These are phyloP conservation scores for Orchesellides sinensis DNA, from an alignment of 2,888 invertebrate species.

Conservation along the genomic window DNA sequence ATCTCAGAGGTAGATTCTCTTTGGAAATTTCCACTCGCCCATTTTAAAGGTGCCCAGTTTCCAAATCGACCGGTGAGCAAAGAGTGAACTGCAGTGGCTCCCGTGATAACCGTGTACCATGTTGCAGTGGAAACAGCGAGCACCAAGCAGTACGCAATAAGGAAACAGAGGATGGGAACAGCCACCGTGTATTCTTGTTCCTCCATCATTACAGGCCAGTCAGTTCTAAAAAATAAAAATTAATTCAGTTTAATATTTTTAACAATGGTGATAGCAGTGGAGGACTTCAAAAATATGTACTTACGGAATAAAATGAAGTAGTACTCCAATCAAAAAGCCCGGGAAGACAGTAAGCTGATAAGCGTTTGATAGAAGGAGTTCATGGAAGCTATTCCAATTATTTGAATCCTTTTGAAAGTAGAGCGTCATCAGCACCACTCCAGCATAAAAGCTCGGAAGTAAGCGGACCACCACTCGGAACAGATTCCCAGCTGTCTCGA, in stretches of 20 bases:
- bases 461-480: constrained; percentile 83
- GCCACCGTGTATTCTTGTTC: constrained; percentile 45
- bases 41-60: constrained; percentile 30
- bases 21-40: constrained; percentile 2
- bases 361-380: constrained; percentile 81
- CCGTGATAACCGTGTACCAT: constrained; percentile 81
- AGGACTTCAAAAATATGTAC: background rate
- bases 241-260: background rate
- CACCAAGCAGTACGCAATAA: constrained; percentile 79
- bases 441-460: constrained; percentile 83
- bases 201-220: constrained; percentile 62
- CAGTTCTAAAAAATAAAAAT: constrained; percentile 50
- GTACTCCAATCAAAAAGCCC: constrained; percentile 77
- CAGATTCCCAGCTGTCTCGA: constrained; percentile 78
- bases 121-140: constrained; percentile 80
- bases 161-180: constrained; percentile 82
- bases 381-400: constrained; percentile 77
- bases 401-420: constrained; percentile 78
- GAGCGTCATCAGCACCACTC: constrained; percentile 82
- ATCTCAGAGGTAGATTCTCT: constrained; percentile 43
- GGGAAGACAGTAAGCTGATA: constrained; percentile 78
- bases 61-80: constrained; percentile 39
- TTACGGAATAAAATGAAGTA: constrained; percentile 69
- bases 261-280: background rate
- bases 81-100: constrained; percentile 84